Conservation (phyloP, 2,113 vertebrate genomes). For the Dasyurus viverrinus region DNA sequence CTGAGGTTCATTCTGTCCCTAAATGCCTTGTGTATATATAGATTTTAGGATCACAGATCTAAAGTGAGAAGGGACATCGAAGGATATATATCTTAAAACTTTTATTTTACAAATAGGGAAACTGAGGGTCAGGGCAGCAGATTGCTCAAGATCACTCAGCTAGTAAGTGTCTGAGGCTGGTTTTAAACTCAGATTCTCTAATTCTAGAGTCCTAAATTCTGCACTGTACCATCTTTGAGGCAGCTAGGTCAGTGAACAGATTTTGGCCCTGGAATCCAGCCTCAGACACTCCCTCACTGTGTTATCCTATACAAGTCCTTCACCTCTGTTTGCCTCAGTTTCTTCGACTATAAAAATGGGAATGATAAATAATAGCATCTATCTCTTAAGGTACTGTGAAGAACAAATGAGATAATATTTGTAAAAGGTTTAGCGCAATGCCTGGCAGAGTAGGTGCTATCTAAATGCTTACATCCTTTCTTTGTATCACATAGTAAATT, state of each 20-base stretch:
- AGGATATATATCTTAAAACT: neutral
- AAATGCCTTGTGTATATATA: neutral
- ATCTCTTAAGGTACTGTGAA: neutral
- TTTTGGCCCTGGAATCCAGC: neutral
- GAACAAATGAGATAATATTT: neutral
- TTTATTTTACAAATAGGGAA: neutral
- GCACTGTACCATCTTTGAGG: neutral
- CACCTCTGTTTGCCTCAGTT: neutral
- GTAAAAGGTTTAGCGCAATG: neutral
- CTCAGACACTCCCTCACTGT: neutral
- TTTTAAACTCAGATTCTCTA: neutral
- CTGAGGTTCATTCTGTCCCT: neutral
- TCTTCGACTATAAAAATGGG: neutral
- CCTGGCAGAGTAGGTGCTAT: neutral
- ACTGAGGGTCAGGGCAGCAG: neutral
- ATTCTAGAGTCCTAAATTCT: neutral
- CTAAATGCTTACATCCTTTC: neutral
- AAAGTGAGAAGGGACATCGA: neutral
- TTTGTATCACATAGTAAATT: neutral
- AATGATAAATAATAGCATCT: neutral
- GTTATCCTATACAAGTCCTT: neutral
- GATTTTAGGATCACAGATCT: neutral
- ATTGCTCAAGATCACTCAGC: neutral
- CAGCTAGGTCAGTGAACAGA: neutral
- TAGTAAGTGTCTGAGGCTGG: neutral